Base-by-base conservation (phyloP, 2,797 vertebrate genomes). In the Odontamblyopus rebecca region DNA sequence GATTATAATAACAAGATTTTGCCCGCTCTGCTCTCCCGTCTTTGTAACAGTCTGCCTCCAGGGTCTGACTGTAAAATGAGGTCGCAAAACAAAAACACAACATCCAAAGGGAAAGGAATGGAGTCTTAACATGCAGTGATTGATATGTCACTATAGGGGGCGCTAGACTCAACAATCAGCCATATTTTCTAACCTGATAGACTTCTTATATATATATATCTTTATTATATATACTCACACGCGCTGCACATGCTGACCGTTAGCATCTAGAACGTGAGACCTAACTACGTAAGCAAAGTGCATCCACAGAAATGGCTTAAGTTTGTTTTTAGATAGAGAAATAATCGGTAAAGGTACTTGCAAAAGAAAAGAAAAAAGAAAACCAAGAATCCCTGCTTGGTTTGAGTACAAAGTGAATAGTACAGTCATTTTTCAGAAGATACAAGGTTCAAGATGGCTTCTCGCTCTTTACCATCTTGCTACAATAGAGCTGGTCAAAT, bases 41-140 rank as follows among this genome's bases (percentile, higher is more conserved):
- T 77, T 76, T 78, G 70, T 71, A 60, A 86, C 83, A 18, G 76
- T 68, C 79, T 83, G 87, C 86, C 92, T 88, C 81, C n/a, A 6
- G 71, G 72, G 76, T 26, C 38, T 1, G 61, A 8, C 61, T 75
- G 73, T 53, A 68, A 82, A 94, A 91, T 56, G 82, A 90, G 92
- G 92, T 91, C 92, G 85, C 77, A 56, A 83, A 84, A 85, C 70
- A 75, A 73, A 68, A 82, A 87, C 63, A 75, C 65, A 27, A 64
- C 70, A 30, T 50, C 56, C 50, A 81, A 76, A 72, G n/a, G 51
- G 48, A 44, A 60, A 26, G 70, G 57, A 65, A 48, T 12, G 32
- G 54, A 5, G 71, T 77, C 59, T 64, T 68, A 9, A 62, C 65
- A 62, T 60, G 61, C 53, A 66, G 4, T 68, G 23, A 59, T 30